Conservation (phyloP, 2,888 invertebrate species). For the Trissonchulus latispiculum region DNA sequence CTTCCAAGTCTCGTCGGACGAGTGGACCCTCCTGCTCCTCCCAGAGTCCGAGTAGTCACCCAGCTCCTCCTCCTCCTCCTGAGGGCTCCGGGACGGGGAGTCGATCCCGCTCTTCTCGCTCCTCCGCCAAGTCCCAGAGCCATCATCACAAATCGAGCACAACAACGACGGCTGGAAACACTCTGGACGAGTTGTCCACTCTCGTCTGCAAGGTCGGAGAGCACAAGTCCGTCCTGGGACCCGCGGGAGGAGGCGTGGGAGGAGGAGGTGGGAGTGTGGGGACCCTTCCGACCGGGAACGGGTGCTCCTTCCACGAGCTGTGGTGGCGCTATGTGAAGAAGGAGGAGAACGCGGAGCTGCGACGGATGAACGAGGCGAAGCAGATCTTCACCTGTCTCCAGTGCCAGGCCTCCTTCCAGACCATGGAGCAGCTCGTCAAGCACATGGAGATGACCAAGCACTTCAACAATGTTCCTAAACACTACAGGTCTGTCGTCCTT, state of each 20-base stretch:
- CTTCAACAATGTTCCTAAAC: conserved; percentile 24
- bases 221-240: not conserved
- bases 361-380: conserved; percentile 24
- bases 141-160: not conserved
- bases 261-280: too few relatives aligned
- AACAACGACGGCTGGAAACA: too few relatives aligned
- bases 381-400: conserved; percentile 27
- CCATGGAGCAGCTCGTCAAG: conserved; percentile 25
- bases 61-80: too few relatives aligned
- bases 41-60: too few relatives aligned
- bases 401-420: conserved; percentile 23
- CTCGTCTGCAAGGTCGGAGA: conserved; percentile 14
- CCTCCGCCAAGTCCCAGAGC: too few relatives aligned
- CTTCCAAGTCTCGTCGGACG: too few relatives aligned
- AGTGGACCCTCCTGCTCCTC: too few relatives aligned
- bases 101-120: too few relatives aligned
- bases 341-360: conserved; percentile 24
- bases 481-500: conserved; percentile 27
- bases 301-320: conserved; percentile 22
- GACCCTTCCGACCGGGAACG: too few relatives aligned
- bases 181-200: conserved; percentile 17
- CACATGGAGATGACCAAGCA: conserved; percentile 25
- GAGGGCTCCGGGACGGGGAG: too few relatives aligned
- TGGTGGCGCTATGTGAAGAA: conserved; percentile 24
- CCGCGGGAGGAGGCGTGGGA: too few relatives aligned